Conservation (phyloP, 2,888 invertebrate genomes). For the Hirtodrosophila confusa region DNA sequence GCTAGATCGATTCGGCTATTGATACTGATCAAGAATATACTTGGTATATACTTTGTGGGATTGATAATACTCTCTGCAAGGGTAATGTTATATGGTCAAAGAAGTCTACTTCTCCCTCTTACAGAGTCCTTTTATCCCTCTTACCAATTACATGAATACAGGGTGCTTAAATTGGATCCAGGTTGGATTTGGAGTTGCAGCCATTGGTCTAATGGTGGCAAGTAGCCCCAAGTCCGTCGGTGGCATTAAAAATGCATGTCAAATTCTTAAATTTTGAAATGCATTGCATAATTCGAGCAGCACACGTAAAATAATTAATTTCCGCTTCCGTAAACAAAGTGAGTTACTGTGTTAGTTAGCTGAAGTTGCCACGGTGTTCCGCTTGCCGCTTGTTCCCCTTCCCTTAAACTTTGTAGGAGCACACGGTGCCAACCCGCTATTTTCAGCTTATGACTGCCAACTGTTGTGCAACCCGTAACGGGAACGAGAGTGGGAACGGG, state of each 20-base stretch:
- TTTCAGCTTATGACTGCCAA: slow-evolving; percentile 36
- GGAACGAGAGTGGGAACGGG: not conserved
- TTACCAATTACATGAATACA: too few species aligned
- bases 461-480: slow-evolving; percentile 6
- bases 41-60: too few species aligned
- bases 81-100: too few species aligned
- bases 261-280: slow-evolving; percentile 26
- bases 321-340: slow-evolving; percentile 62
- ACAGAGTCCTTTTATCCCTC: too few species aligned
- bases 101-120: too few species aligned
- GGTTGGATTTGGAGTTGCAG: too few species aligned
- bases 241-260: slow-evolving; percentile 13
- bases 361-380: slow-evolving; percentile 5
- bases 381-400: not conserved
- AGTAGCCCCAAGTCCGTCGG: not conserved
- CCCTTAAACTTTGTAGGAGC: not conserved
- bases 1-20: too few species aligned
- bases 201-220: too few species aligned
- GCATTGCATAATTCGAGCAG: slow-evolving; percentile 53
- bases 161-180: too few species aligned
- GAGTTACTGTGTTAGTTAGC: slow-evolving; percentile 55
- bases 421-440: slow-evolving; percentile 1
- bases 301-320: slow-evolving; percentile 63
- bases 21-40: too few species aligned
- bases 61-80: too few species aligned